Percentiles rank a stretch among this genome's conserved stretches.
These are phyloP conservation scores for Ophioninae sp. DNA, from an alignment of 2,888 invertebrate genomes.

Conservation along the genomic window DNA sequence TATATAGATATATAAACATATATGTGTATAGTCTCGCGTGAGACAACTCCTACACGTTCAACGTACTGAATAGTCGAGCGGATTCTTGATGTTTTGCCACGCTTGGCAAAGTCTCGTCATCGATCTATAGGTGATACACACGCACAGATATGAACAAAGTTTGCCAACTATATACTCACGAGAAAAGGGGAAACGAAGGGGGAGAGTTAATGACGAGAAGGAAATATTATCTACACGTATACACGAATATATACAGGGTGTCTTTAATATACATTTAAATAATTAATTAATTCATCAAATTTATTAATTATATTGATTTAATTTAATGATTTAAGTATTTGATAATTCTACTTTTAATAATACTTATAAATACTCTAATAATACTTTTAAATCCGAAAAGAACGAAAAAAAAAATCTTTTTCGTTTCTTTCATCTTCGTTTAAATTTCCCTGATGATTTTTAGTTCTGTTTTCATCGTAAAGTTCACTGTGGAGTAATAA, in stretches of 20 bases:
- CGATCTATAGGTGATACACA: constrained; percentile 4
- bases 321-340: too few species aligned
- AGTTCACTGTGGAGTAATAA: background rate
- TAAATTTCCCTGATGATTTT: background rate
- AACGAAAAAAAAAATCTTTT: background rate
- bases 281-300: too few species aligned
- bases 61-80: constrained; percentile 38
- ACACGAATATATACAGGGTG: background rate
- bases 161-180: background rate
- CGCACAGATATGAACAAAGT: constrained; percentile 2
- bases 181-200: background rate
- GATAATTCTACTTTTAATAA: too few species aligned
- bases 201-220: background rate
- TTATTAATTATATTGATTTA: too few species aligned
- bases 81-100: constrained; percentile 69
- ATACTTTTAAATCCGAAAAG: too few species aligned
- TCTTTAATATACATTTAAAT: background rate
- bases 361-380: too few species aligned
- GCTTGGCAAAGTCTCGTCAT: constrained; percentile 50
- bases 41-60: constrained; percentile 55
- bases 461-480: background rate
- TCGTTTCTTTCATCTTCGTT: too few species aligned
- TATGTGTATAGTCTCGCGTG: constrained; percentile 15
- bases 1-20: background rate
- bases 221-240: background rate